These are phyloP conservation scores for Typhlomys cinereus DNA, from an alignment of 2,113 vertebrate genomes.

Conservation along the genomic window DNA sequence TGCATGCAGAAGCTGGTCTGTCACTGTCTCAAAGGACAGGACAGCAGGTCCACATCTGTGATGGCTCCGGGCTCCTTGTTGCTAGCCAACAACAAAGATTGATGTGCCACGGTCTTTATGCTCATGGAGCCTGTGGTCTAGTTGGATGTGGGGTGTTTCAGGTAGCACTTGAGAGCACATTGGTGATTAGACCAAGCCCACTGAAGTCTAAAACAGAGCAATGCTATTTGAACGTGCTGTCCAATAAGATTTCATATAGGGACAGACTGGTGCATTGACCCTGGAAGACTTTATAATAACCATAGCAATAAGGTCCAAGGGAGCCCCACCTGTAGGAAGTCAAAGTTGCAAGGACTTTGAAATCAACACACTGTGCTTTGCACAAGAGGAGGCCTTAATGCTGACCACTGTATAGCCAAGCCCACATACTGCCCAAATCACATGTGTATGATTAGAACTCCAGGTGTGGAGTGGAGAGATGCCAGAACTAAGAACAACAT, in stretches of 20 bases:
- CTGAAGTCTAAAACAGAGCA: not conserved
- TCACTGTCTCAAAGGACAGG: too few relatives aligned
- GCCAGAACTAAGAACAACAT: not conserved
- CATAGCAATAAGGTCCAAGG: not conserved
- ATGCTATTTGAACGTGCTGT: not conserved
- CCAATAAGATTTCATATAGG: not conserved
- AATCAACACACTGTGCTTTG: not conserved
- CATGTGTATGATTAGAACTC: not conserved
- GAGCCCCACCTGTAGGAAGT: not conserved
- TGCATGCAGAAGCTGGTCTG: too few relatives aligned
- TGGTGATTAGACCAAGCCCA: not conserved
- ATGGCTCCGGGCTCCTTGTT: too few relatives aligned
- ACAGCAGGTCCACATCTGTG: too few relatives aligned
- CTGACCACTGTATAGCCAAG: not conserved
- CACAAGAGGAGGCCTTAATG: not conserved
- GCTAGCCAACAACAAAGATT: too few relatives aligned
- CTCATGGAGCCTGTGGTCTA: not conserved
- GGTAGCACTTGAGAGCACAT: not conserved
- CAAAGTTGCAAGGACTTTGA: not conserved
- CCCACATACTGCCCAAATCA: not conserved
- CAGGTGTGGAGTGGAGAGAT: not conserved
- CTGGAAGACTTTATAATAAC: constrained; percentile 1
- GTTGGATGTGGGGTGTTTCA: not conserved
- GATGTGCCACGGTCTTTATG: not conserved
- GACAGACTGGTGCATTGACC: not conserved